Conservation (phyloP, 1,140 invertebrate genomes). For the Pseudachorutes palmiensis region DNA sequence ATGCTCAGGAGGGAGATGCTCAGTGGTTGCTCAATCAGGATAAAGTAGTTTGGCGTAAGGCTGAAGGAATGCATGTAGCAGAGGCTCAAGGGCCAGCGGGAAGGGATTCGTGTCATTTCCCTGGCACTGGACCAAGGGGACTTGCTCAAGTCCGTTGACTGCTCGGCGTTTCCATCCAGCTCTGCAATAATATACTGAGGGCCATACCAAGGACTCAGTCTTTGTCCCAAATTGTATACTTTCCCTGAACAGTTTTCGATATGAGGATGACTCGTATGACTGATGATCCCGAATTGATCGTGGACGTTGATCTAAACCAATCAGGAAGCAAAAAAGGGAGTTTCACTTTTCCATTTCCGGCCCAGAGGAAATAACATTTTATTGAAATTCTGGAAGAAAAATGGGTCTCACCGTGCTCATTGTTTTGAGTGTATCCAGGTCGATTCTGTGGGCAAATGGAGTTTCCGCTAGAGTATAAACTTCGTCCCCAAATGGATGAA, state of each 20-base stretch:
- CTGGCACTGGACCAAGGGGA: constrained; percentile 59
- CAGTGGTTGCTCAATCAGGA: constrained; percentile 75
- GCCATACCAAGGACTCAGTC: constrained; percentile 52
- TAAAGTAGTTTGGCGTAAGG: constrained; percentile 70
- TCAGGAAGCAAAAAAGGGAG: constrained; percentile 34
- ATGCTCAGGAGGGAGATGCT: constrained; percentile 56
- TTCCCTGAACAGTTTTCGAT: constrained; percentile 57
- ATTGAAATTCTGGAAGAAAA: not conserved
- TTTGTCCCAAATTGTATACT: constrained; percentile 69
- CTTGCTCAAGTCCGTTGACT: not conserved
- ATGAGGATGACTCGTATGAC: constrained; percentile 79
- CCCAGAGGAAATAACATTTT: not conserved
- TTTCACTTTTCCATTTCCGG: not conserved
- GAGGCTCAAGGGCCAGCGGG: constrained; percentile 65
- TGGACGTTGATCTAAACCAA: constrained; percentile 55
- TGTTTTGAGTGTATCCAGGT: constrained; percentile 60
- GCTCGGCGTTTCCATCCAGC: constrained; percentile 47
- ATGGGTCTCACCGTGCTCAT: constrained; percentile 44
- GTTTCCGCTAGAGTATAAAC: constrained; percentile 73
- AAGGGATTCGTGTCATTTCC: constrained; percentile 59
- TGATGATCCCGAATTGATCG: constrained; percentile 62
- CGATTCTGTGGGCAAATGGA: constrained; percentile 67
- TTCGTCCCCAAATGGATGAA: constrained; percentile 78
- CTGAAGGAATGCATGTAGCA: constrained; percentile 85
- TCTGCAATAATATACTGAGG: constrained; percentile 61